phyloP scores from a whole-genome alignment of 2,113 vertebrate genomes.

The Chionomys nivalis region DNA sequence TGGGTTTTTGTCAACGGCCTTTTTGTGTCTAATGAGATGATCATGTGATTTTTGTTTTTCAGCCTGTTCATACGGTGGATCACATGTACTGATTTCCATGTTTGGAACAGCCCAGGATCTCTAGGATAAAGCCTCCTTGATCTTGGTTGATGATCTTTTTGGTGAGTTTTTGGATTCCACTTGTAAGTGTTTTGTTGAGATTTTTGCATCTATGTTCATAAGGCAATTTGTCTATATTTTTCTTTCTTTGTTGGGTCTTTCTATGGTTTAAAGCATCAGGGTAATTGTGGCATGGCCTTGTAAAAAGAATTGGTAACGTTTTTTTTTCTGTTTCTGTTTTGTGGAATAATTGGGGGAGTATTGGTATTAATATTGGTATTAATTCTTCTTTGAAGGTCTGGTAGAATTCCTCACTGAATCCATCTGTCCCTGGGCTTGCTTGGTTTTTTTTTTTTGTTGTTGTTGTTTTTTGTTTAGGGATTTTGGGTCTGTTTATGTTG shows the following conservation, averaged over 20 bases:
- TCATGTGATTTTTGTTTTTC: not conserved
- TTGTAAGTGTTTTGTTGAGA: not conserved
- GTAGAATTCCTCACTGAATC: not conserved
- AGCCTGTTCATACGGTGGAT: not conserved
- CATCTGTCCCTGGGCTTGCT: not conserved
- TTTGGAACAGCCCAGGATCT: not conserved
- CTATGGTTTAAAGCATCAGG: not conserved
- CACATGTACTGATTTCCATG: not conserved
- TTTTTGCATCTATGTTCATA: not conserved
- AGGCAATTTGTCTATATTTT: not conserved
- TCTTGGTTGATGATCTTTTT: not conserved
- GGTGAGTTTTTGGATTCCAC: not conserved
- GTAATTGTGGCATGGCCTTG: not conserved
- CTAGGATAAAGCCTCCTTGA: not conserved
- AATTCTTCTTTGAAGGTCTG: not conserved
- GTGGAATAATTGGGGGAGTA: not conserved
- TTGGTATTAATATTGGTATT: not conserved
- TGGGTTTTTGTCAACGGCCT: not conserved
- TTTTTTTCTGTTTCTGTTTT: not conserved
- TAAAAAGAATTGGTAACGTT: not conserved
- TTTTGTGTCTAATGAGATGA: not conserved
- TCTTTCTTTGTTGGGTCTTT: not conserved
- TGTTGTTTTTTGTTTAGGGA: no score
- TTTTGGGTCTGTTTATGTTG: not conserved
- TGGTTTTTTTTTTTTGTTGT: no score